Conservation (phyloP, 2,888 invertebrate species). For the Eupithecia dodoneata region DNA sequence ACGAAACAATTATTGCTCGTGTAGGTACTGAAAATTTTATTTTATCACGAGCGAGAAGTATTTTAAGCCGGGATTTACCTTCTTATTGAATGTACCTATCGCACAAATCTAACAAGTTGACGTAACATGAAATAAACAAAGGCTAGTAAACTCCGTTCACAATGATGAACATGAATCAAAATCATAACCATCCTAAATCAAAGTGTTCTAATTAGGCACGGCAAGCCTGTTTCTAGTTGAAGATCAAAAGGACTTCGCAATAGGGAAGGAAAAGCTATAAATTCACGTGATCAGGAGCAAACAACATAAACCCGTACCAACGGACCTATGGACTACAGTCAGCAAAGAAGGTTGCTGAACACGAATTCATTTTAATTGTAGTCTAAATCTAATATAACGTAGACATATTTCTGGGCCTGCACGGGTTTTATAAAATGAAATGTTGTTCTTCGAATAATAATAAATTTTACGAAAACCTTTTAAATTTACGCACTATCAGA, state of each 20-base stretch:
- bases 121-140: neutral
- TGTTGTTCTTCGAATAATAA: too few species aligned
- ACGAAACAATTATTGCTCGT: neutral
- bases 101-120: neutral
- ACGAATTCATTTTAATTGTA: neutral
- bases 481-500: too few species aligned
- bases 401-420: neutral
- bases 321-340: constrained; percentile 7
- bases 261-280: constrained; percentile 28
- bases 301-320: constrained; percentile 23
- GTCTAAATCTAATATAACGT: too few species aligned
- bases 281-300: constrained; percentile 22
- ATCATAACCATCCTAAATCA: constrained; percentile 8
- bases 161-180: constrained; percentile 10
- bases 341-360: constrained; percentile 8
- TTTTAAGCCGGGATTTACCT: neutral
- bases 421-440: neutral
- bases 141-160: neutral
- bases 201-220: neutral
- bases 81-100: neutral
- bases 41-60: neutral
- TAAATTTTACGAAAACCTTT: too few species aligned
- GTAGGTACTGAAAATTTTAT: too few species aligned
- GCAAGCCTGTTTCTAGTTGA: neutral
- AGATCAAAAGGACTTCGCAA: constrained; percentile 26